A percentile compares a stretch with the other conserved stretches of the same genome.
Conservation (phyloP, 23 tunicate species). For the Styela plicata region DNA sequence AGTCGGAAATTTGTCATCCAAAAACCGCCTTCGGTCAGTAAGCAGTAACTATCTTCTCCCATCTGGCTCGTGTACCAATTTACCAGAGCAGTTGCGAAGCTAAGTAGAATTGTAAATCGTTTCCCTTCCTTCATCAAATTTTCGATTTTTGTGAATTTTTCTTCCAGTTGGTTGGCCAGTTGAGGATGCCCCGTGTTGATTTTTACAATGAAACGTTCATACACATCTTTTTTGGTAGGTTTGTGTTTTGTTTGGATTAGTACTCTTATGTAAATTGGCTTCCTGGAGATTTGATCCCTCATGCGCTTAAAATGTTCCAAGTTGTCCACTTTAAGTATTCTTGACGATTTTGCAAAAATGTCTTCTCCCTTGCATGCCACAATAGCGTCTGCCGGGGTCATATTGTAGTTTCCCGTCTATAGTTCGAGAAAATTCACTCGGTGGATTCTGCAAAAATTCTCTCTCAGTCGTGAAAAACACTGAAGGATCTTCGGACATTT, state of each 20-base stretch:
- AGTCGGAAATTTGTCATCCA: not conserved
- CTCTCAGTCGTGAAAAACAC: not conserved
- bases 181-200: not conserved
- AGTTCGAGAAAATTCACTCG: not conserved
- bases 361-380: no score
- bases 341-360: not conserved
- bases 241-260: no score
- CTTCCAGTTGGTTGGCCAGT: not conserved
- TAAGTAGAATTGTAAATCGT: not conserved
- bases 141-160: not conserved
- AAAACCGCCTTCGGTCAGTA: no score
- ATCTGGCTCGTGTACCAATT: no score
- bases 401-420: no score
- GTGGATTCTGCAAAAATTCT: not conserved
- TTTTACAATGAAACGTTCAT: not conserved
- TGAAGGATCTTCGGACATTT: not conserved
- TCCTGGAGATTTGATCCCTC: not conserved
- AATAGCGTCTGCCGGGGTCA: no score
- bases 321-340: not conserved
- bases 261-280: not conserved
- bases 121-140: not conserved
- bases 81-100: not conserved
- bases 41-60: no score
- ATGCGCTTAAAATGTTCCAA: no score
- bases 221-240: no score